Evolutionary conservation across 92 coral and sea anemone genomes (phyloP), one percentile per base, ranked within the genome.

Genomic region (Zoanthus sociatus): DNA sequence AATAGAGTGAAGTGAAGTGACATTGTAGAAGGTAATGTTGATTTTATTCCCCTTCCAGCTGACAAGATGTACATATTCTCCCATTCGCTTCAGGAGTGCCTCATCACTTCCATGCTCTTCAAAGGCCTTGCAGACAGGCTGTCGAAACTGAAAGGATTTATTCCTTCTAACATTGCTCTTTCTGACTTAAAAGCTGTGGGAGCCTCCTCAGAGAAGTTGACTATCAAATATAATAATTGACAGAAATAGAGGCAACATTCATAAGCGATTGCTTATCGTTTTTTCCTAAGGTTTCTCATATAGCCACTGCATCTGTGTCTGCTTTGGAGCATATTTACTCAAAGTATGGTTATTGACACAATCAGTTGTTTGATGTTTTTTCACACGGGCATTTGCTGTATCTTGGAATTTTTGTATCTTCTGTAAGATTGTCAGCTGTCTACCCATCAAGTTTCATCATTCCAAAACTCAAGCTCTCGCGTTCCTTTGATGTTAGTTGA

Each of bases 41-140:
- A n/a, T n/a, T n/a, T 67, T 77, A 46, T 77, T 54, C 9, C 82
- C 82, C n/a, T 68, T 77, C 82, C 82, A 77, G 7, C 82, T 77
- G 46, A 32, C 82, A 5, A 77, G 68, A 46, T 77, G 16, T 9
- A 77, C 69, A 21, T 77, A n/a, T n/a, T n/a, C n/a, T n/a, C n/a
- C n/a, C n/a, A n/a, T n/a, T n/a, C n/a, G n/a, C n/a, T n/a, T n/a
- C 47, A 77, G 82, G 68, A 77, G 31, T 3, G 58, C 82, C 21
- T 77, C 82, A 31, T 77, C 82, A 77, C 82, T 77, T 0, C 82
- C 82, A 30, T 55, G 68, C 48, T 30, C 82, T 33, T 77, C 82
- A 77, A 77, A 54, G 58, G 68, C 82, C 58, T 77, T 77, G 68
- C 82, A 77, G 48, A 68, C 66, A 3, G 82, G 82, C 14, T 77